Conservation (phyloP, 2,113 vertebrate species). For the Zosterops borbonicus region DNA sequence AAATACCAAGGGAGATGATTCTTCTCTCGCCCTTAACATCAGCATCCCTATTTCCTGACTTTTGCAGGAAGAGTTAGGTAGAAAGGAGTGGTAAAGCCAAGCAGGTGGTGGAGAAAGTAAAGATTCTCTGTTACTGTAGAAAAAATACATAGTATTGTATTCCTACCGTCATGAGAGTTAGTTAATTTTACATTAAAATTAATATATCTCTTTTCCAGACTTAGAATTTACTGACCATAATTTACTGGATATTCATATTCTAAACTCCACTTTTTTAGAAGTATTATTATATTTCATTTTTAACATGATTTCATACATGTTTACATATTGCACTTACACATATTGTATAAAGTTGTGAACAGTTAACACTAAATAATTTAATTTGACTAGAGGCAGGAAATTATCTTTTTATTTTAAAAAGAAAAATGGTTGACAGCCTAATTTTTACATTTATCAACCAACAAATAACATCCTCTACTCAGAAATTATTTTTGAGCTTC, state of each 20-base stretch:
- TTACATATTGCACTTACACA: conserved; percentile 77
- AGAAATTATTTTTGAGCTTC: conserved; percentile 67
- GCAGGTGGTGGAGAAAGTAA: background rate
- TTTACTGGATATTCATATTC: conserved; percentile 55
- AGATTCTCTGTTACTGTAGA: conserved; percentile 20
- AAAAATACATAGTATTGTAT: conserved; percentile 47
- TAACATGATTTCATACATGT: conserved; percentile 63
- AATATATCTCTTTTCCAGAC: conserved; percentile 48
- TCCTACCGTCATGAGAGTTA: conserved; percentile 10
- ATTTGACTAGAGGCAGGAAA: conserved; percentile 63
- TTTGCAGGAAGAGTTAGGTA: conserved; percentile 19
- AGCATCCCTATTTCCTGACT: background rate
- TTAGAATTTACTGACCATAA: conserved; percentile 47
- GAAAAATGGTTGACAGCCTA: conserved; percentile 57
- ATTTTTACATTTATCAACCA: conserved; percentile 70
- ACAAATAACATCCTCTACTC: conserved; percentile 52
- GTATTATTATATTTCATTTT: conserved; percentile 54
- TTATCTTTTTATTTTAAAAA: conserved; percentile 2
- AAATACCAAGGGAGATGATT: background rate
- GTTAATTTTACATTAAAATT: conserved; percentile 12
- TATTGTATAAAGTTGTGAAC: conserved; percentile 59
- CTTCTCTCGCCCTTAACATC: background rate
- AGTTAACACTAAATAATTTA: conserved; percentile 68
- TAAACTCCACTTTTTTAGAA: conserved; percentile 51
- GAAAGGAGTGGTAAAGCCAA: conserved; percentile 16